Conservation (phyloP, 2,113 vertebrate species). For the Amphilophus citrinellus region DNA sequence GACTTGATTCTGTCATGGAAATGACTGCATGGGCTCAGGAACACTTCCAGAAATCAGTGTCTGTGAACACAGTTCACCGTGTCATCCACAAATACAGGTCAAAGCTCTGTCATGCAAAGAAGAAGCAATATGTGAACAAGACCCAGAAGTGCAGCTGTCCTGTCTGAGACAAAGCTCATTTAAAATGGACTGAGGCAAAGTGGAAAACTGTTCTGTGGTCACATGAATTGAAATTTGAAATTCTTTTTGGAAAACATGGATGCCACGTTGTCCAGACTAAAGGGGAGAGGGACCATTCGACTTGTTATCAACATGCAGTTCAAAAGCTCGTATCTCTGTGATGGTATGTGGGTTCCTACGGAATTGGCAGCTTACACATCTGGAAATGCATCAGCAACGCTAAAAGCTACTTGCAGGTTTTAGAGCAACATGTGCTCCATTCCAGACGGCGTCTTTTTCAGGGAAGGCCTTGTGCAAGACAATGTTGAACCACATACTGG, state of each 20-base stretch:
- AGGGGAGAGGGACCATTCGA: too few species aligned
- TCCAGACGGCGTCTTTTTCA: background rate
- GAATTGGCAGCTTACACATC: background rate
- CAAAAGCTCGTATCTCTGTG: background rate
- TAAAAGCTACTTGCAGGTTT: background rate
- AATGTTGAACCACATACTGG: background rate
- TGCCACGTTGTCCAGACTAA: too few species aligned
- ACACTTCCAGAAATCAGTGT: slow-evolving; percentile 1
- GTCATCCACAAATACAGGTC: background rate
- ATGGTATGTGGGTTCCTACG: background rate
- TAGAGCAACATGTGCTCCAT: background rate
- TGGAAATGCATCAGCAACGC: background rate
- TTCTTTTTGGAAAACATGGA: too few species aligned
- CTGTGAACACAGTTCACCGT: background rate
- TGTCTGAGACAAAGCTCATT: background rate
- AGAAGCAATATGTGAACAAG: background rate
- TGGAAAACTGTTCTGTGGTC: background rate
- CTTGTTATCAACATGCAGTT: too few species aligned
- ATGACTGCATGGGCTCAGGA: background rate
- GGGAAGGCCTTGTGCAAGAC: background rate
- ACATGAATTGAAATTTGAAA: background rate
- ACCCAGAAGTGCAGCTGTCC: background rate
- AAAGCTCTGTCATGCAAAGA: background rate
- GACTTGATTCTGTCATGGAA: background rate
- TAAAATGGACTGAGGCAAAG: background rate